phyloP scores from a whole-genome alignment of 1,140 invertebrate species.

The Gryon sp. region DNA sequence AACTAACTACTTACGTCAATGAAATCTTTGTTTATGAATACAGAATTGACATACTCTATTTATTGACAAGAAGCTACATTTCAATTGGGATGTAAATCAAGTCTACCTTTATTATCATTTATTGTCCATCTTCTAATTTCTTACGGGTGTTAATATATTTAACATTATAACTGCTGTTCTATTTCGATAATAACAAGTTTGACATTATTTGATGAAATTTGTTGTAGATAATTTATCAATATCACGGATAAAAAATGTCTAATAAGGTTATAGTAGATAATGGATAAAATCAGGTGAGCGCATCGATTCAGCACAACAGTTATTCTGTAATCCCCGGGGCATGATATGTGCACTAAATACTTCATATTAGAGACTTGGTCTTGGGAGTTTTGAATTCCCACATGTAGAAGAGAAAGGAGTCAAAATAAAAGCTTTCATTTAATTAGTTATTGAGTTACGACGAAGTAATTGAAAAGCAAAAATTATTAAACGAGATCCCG shows the following conservation, averaged over 20 bases:
- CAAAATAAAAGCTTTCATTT: constrained; percentile 45
- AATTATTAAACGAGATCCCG: background rate
- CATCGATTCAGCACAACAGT: constrained; percentile 64
- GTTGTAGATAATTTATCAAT: too few species aligned
- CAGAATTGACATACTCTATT: too few species aligned
- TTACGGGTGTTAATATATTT: too few species aligned
- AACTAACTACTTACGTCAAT: too few species aligned
- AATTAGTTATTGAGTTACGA: constrained; percentile 55
- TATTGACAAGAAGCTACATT: too few species aligned
- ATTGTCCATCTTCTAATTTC: too few species aligned
- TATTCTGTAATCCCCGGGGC: constrained; percentile 54
- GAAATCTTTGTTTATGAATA: too few species aligned
- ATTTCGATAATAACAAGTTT: too few species aligned
- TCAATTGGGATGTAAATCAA: too few species aligned
- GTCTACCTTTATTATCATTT: too few species aligned
- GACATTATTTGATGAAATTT: too few species aligned
- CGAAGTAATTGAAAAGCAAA: constrained; percentile 16
- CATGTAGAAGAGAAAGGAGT: constrained; percentile 17
- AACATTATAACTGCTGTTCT: too few species aligned
- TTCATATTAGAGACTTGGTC: constrained; percentile 57
- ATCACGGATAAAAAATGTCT: constrained; percentile 9
- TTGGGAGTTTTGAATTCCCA: constrained; percentile 55
- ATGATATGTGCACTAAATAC: constrained; percentile 68
- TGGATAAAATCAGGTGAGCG: constrained; percentile 19
- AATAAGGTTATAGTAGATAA: constrained; percentile 3